These are phyloP conservation scores for Pachyrhynchus sulphureomaculatus DNA, from an alignment of 1,140 invertebrate species.

Conservation along the genomic window DNA sequence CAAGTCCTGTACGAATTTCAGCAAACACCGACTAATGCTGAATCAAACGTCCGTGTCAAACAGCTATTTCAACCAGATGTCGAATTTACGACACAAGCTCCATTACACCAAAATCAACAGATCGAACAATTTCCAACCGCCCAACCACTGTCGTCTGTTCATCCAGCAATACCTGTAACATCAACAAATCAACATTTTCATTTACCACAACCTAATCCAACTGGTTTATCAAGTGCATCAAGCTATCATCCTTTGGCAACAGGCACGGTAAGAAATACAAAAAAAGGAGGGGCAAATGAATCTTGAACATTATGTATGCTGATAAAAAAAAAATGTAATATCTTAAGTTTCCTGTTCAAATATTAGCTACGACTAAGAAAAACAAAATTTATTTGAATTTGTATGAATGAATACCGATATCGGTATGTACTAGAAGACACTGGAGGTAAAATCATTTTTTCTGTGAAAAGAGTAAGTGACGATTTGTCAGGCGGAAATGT, in stretches of 20 bases:
- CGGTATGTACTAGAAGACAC: too few species aligned
- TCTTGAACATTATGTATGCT: too few species aligned
- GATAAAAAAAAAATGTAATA: not conserved
- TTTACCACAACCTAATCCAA: not conserved
- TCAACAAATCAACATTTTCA: not conserved
- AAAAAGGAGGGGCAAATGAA: too few species aligned
- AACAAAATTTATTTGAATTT: too few species aligned
- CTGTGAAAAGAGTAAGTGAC: too few species aligned
- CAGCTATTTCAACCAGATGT: conserved; percentile 32
- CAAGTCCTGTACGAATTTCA: conserved; percentile 43
- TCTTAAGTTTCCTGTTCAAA: not conserved
- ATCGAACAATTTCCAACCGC: not conserved
- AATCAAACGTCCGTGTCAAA: conserved; percentile 40
- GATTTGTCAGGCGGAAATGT: too few species aligned
- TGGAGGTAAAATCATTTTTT: too few species aligned
- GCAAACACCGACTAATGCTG: conserved; percentile 40
- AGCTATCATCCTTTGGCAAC: not conserved
- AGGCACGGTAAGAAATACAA: not conserved
- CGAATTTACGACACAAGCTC: not conserved
- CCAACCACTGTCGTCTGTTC: not conserved
- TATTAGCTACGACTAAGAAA: too few species aligned
- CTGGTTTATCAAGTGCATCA: not conserved
- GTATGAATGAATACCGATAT: too few species aligned
- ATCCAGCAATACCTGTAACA: not conserved
- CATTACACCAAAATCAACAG: not conserved